Base-by-base conservation (phyloP, 2,888 invertebrate genomes). In the Chydorus sphaericus region DNA sequence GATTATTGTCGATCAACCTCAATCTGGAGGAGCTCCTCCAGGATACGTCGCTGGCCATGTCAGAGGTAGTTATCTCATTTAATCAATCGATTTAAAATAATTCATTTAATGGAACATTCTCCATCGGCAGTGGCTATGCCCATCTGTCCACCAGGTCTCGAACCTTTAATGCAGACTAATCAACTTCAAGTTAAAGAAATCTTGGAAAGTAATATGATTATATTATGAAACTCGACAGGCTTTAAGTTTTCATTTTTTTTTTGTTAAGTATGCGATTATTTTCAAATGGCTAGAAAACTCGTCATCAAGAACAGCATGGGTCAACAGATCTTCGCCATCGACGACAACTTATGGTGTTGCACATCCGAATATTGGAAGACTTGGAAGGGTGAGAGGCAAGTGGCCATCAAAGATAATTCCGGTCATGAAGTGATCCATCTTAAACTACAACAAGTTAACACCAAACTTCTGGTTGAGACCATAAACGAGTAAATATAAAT, bases 251-350 rank as follows among this genome's bases (percentile, higher is more conserved):
- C 8, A 11, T 59, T 49, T 55, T 58, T 58, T 20, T 44, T 48
- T n/a, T 48, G 48, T 57, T 55, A 71, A 79, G 90, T 83, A 7
- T 78, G 89, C 61, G 81, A 81, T 61, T 88, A 89, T 18, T 91
- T 85, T 71, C 89, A 91, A 71, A 85, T 85, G 11, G 83, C 86
- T 67, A 93, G 92, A 67, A 90, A 89, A 70, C 93, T 86, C 70
- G 81, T 83, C 38, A 74, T 92, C 44, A 82, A 83, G 71, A 86
- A 89, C 68, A 78, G 77, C 60, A 68, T 81, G 58, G 87, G 88
- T 0, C 85, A 88, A 69, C 83, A 82, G 69, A 75, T 90, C 5
- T 90, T 82, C 67, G 81, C 78, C 63, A 85, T 87, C 7, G 78
- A 79, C 14, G 90, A 91, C 69, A 86, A 91, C 60, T 88, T 83